Base-by-base conservation (phyloP, 1,140 invertebrate genomes). In the Lamellibrachia luymesi region DNA sequence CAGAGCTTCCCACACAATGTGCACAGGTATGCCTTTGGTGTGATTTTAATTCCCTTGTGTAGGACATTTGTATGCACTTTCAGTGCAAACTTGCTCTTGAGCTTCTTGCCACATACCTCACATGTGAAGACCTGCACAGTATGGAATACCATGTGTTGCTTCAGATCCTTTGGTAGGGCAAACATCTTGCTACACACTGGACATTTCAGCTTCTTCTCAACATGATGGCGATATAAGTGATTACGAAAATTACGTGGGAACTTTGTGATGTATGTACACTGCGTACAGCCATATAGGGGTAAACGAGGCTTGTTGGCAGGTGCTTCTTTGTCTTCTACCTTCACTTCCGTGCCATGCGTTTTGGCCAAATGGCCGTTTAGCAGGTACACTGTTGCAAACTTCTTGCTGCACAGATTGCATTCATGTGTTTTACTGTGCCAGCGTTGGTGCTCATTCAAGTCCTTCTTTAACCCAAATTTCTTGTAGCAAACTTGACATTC, bases 1-100 rank as follows among this genome's bases (percentile, higher is more conserved):
- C 95, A 96, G 91, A 94, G 94, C 94, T 95, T 95, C 7, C 95
- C 95, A 95, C 95, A 96, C 22, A 95, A 95, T 89, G 95, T 95
- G 93, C 95, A 96, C 8, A 96, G 92, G 64, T 93, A 93, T 25
- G 50, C 64, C 64, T 93, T 64, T 25, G 25, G 50, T 5, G 93
- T 94, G 93, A 94, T 94, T 90, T 95, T 95, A 90, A 95, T 94
- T 25, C 95, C 95, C 25, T 95, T 93, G 94, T 96, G 95, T 50
- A 95, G 94, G 25, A 94, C 94, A 89, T 95, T 95, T 2, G 95
- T 93, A 93, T 96, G 95, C 92, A 94, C 94, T 13, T 94, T 94
- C 27, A 95, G 93, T 2, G 95, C 95, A 94, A 95, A 95, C 90
- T 95, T 95, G 50, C 95, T 95, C 91, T 94, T 95, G 91, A 96